Evolutionary conservation across 2,888 invertebrate species (phyloP), one percentile per base, ranked within the genome.

Genomic region (Synanthedon vespiformis): DNA sequence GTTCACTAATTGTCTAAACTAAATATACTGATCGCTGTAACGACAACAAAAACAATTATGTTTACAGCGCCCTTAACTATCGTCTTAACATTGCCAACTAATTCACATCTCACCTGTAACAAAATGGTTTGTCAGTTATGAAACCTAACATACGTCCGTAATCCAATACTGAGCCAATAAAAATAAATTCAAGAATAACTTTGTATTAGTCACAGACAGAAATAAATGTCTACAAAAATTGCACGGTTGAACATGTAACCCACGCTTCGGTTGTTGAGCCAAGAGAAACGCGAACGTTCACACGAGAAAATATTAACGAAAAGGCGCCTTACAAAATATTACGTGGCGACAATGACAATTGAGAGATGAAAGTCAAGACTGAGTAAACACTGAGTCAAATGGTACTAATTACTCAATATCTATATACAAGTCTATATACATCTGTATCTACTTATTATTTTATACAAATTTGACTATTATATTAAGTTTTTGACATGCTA

Each of bases 181-280:
- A 77, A 74, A 77, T 74, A 68, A 67, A 67, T 68, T 70, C 65
- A 57, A 67, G 79, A 82, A 81, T 78, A 82, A 70, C 74, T 34
- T 22, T 55, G 58, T 56, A 68, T 81, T 82, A 82, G 77, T 84
- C 83, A 84, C 65, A 61, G 67, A 63, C 72, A 55, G 61, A 77
- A 82, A 82, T 80, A 80, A 70, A 68, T 72, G 65, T 70, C 62
- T 69, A 66, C 63, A 74, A 81, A 79, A 75, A 74, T 67, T 63
- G 58, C 59, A 65, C 64, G 62, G 61, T 61, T 58, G 57, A 57
- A 53, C 49, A 54, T 34, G 57, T 67, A 69, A 65, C 79, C 77
- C 78, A 80, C 80, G 81, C 78, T 60, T 54, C 53, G 49, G 56
- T 54, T 54, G 56, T 53, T 58, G 73, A 70, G 77, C 79, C 80